These are phyloP conservation scores for Metridium senile DNA, from an alignment of 92 coral and sea anemone genomes.

Conservation along the genomic window DNA sequence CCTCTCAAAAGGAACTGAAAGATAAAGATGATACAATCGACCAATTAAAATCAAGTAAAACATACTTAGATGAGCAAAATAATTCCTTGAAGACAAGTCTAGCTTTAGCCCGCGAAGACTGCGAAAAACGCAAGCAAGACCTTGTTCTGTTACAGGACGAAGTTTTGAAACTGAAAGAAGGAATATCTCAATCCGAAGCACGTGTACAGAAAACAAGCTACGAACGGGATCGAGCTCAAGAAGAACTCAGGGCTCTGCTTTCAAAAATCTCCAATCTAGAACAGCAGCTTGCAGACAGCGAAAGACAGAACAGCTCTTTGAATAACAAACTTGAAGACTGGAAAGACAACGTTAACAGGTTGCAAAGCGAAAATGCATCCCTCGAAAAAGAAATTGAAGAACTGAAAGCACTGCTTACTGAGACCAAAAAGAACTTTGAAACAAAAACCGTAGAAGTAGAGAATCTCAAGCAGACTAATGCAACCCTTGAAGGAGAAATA, in stretches of 20 bases:
- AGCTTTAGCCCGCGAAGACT: conserved; percentile 78
- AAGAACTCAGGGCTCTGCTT: conserved; percentile 60
- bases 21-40: conserved; percentile 79
- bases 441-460: conserved; percentile 56
- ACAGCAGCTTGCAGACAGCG: conserved; percentile 73
- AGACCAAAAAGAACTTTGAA: conserved; percentile 49
- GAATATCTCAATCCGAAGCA: conserved; percentile 60
- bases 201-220: conserved; percentile 71
- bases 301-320: conserved; percentile 62
- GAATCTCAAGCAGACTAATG: conserved; percentile 58
- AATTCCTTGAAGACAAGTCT: conserved; percentile 79
- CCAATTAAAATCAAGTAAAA: conserved; percentile 77
- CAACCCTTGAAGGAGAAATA: conserved; percentile 56
- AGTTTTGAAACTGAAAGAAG: conserved; percentile 69
- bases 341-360: conserved; percentile 64
- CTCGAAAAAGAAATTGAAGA: conserved; percentile 72
- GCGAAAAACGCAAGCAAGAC: conserved; percentile 80
- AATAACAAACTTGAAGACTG: conserved; percentile 75
- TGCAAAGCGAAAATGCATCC: conserved; percentile 53
- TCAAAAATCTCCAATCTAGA: conserved; percentile 62
- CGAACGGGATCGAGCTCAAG: conserved; percentile 81
- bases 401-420: conserved; percentile 49
- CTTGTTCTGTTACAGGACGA: conserved; percentile 83
- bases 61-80: conserved; percentile 79
- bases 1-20: conserved; percentile 69